These are phyloP conservation scores for Exephanes ischioxanthus DNA, from an alignment of 2,888 invertebrate species.

Conservation along the genomic window DNA sequence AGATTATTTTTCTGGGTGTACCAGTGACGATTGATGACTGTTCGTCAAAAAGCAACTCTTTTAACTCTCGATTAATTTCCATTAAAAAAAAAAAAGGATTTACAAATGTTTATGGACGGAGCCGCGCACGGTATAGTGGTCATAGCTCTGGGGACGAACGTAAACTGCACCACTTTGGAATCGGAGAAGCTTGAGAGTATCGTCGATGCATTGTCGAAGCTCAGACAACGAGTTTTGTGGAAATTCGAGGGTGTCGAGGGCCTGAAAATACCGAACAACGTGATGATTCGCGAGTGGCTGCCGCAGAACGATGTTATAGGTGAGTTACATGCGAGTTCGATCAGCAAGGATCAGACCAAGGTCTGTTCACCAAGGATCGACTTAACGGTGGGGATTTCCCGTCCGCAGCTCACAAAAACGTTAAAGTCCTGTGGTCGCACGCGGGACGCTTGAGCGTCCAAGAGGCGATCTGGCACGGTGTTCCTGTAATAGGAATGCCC, in stretches of 20 bases:
- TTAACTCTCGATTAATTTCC: too few species aligned
- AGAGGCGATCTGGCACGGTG: slow-evolving; percentile 62
- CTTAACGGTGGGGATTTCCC: not conserved
- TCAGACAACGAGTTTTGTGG: slow-evolving; percentile 68
- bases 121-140: not conserved
- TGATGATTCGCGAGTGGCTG: slow-evolving; percentile 24
- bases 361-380: not conserved
- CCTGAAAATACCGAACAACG: not conserved
- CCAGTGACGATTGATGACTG: too few species aligned
- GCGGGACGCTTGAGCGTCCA: slow-evolving; percentile 58
- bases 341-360: not conserved
- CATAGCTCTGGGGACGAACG: not conserved
- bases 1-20: too few species aligned
- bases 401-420: slow-evolving; percentile 59
- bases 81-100: not conserved
- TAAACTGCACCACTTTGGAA: not conserved
- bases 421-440: slow-evolving; percentile 64
- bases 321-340: not conserved
- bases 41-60: too few species aligned
- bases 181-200: not conserved
- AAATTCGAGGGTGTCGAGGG: slow-evolving; percentile 65
- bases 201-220: slow-evolving; percentile 27
- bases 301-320: not conserved
- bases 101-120: not conserved
- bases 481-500: slow-evolving; percentile 59